Evolutionary conservation across 2,113 vertebrate genomes (phyloP).

Genomic region (Salminus brasiliensis): DNA sequence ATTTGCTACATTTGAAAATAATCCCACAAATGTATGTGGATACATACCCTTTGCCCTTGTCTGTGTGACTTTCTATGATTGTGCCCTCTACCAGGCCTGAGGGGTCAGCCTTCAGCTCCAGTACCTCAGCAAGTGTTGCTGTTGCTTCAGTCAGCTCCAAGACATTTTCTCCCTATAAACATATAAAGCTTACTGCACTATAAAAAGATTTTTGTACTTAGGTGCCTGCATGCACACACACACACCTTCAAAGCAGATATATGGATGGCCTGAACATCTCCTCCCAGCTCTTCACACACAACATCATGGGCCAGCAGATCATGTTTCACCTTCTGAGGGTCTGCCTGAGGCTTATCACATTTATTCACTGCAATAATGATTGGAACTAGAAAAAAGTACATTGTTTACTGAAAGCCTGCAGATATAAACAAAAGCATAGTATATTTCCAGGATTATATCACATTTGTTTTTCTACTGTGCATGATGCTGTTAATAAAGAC

Average conservation of each 20-base stretch:
- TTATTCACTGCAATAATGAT: slow-evolving; percentile 94
- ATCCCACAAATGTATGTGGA: no score
- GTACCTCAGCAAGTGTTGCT: slow-evolving; percentile 86
- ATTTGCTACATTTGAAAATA: neutral
- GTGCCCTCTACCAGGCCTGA: slow-evolving; percentile 85
- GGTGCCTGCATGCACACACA: slow-evolving; percentile 11
- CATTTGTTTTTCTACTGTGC: no score
- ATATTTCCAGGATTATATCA: no score
- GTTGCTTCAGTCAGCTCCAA: slow-evolving; percentile 88
- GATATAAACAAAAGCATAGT: no score
- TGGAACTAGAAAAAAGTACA: slow-evolving; percentile 78
- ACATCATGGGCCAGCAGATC: slow-evolving; percentile 85
- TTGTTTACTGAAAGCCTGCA: no score
- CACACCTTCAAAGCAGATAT: slow-evolving; percentile 90
- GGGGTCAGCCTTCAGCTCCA: slow-evolving; percentile 89
- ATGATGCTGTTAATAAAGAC: neutral
- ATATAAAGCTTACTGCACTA: slow-evolving; percentile 6
- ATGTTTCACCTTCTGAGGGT: slow-evolving; percentile 85
- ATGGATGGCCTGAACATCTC: slow-evolving; percentile 90
- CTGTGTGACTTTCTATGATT: slow-evolving; percentile 88
- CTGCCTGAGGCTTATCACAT: slow-evolving; percentile 88
- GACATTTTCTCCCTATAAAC: slow-evolving; percentile 86
- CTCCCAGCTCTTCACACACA: slow-evolving; percentile 92
- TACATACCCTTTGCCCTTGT: slow-evolving; percentile 83
- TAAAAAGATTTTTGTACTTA: neutral